Evolutionary conservation across 2,888 invertebrate species (phyloP).

Genomic region (Acleris sparsana): DNA sequence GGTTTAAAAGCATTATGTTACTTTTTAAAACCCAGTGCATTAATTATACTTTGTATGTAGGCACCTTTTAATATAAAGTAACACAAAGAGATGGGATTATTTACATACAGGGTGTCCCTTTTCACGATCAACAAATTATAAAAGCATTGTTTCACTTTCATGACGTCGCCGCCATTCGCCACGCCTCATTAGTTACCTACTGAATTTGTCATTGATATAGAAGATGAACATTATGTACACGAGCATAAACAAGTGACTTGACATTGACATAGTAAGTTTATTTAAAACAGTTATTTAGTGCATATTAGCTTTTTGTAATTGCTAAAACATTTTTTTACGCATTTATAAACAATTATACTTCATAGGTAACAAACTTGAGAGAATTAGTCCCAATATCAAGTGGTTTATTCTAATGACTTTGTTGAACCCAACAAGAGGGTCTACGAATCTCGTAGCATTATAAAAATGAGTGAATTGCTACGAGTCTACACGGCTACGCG

Average conservation of each 20-base stretch:
- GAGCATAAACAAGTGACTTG: slow-evolving; percentile 12
- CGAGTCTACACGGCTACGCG: slow-evolving; percentile 57
- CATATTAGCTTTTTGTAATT: no score
- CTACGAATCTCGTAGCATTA: slow-evolving; percentile 32
- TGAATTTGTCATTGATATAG: slow-evolving; percentile 23
- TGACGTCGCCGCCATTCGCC: slow-evolving; percentile 23
- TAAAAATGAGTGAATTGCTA: slow-evolving; percentile 43
- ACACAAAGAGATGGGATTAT: slow-evolving; percentile 9
- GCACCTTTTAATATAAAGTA: background rate
- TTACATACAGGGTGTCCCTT: slow-evolving; percentile 11
- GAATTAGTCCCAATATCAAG: background rate
- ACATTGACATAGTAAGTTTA: slow-evolving; percentile 1
- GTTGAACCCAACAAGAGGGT: background rate
- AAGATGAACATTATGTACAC: slow-evolving; percentile 19
- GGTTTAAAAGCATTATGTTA: no score
- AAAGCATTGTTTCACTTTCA: slow-evolving; percentile 33
- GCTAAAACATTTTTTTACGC: no score
- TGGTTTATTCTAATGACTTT: background rate
- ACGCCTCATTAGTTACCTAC: slow-evolving; percentile 36
- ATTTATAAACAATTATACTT: no score
- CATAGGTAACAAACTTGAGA: no score
- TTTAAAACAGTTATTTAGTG: no score
- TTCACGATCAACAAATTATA: slow-evolving; percentile 18
- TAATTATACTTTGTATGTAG: no score
- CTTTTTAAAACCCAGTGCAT: no score